These are phyloP conservation scores for Halesus radiatus DNA, from an alignment of 1,140 invertebrate genomes.

Conservation along the genomic window DNA sequence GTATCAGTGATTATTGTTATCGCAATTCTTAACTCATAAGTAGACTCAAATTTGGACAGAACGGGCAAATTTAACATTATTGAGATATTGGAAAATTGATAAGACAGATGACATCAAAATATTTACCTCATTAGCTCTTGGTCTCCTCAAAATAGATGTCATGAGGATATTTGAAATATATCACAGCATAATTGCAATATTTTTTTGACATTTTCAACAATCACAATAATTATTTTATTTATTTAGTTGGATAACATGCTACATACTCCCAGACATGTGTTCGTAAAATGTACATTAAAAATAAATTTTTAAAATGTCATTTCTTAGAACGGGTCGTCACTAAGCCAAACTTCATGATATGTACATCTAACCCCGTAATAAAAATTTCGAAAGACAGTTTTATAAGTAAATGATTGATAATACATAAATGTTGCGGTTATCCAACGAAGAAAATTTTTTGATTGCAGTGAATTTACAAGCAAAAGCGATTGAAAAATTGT, in stretches of 20 bases:
- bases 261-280: slow-evolving; percentile 11
- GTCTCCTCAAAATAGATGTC: slow-evolving; percentile 28
- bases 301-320: too few species aligned
- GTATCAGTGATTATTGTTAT: slow-evolving; percentile 31
- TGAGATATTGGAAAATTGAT: background rate
- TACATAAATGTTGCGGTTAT: too few species aligned
- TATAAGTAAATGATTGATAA: too few species aligned
- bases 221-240: slow-evolving; percentile 37
- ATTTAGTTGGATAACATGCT: slow-evolving; percentile 32
- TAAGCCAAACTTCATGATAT: too few species aligned
- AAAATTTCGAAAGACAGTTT: background rate
- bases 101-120: background rate
- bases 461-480: too few species aligned
- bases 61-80: background rate
- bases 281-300: slow-evolving; percentile 4
- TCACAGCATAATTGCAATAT: slow-evolving; percentile 34
- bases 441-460: too few species aligned
- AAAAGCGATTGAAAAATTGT: too few species aligned
- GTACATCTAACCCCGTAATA: background rate
- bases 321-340: too few species aligned
- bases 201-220: slow-evolving; percentile 44
- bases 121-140: slow-evolving; percentile 44
- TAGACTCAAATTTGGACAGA: background rate
- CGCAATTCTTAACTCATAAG: slow-evolving; percentile 4
- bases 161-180: slow-evolving; percentile 43